Percentiles rank a stretch among this genome's conserved stretches.
Conservation (phyloP, 2,888 invertebrate genomes). For the Ophion ellenae region DNA sequence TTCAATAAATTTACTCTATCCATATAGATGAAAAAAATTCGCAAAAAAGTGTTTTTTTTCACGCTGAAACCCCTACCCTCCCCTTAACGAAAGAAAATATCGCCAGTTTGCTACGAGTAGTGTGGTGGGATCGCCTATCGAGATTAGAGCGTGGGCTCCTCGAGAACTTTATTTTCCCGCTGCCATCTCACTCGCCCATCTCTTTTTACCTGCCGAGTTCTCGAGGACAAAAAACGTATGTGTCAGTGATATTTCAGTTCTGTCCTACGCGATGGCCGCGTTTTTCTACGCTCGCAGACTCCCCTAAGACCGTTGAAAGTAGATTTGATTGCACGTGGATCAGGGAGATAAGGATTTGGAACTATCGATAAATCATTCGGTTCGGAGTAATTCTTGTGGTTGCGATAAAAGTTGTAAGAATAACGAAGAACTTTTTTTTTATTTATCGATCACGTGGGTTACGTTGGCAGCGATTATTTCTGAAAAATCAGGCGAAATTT, state of each 20-base stretch:
- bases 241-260: background rate
- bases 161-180: slow-evolving; percentile 4
- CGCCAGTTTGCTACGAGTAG: background rate
- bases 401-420: background rate
- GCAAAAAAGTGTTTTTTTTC: too few relatives aligned
- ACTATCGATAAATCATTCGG: background rate
- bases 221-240: slow-evolving; percentile 15
- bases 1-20: too few relatives aligned
- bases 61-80: too few relatives aligned
- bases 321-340: background rate
- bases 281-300: background rate
- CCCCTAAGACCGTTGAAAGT: background rate
- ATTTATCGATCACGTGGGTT: background rate
- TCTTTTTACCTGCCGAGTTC: slow-evolving; percentile 30
- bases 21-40: too few relatives aligned
- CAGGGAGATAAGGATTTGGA: too few relatives aligned
- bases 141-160: slow-evolving; percentile 13
- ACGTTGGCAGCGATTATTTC: background rate
- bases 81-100: background rate
- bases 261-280: background rate
- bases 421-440: background rate
- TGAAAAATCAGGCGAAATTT: too few relatives aligned
- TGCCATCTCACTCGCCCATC: background rate
- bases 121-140: slow-evolving; percentile 35
- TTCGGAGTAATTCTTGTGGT: background rate